Evolutionary conservation across 2,113 vertebrate species (phyloP), one percentile per base, ranked within the genome.

Genomic region (Malurus melanocephalus): DNA sequence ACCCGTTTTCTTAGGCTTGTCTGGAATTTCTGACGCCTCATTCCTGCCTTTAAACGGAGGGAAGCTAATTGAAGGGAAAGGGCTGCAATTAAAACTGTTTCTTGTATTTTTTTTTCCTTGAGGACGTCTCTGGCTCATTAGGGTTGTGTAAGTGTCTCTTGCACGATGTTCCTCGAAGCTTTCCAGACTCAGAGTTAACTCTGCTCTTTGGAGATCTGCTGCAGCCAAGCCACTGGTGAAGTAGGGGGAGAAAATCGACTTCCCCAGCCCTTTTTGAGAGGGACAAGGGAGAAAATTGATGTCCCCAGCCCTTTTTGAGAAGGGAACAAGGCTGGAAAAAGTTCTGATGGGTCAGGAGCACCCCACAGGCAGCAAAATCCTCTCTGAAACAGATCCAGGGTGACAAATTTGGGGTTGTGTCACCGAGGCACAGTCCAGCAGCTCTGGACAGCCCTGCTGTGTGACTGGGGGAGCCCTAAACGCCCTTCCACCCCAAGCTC

Each of bases 61-160:
- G 26, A 40, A 38, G 56, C 11, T 87, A 87, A 94, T 8, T 74
- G 65, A 71, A 94, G 40, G 43, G 56, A 80, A 82, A 77, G 40
- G 27, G 7, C 26, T 88, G 68, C 48, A 83, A 83, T 93, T 88
- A 89, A 64, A 73, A 61, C 52, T 78, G 42, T 27, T 74, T 78
- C 60, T 67, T 59, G 26, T 33, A 8, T 20, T 24, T 42, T 26
- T 45, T 27, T n/a, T 35, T 11, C 1, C 55, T 75, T 16, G 75
- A 75, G 66, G 55, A 81, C 35, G 20, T 65, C 38, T 89, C 62
- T 68, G n/a, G 45, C 51, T 92, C 33, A 21, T 92, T 91, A 85
- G 24, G 12, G 52, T 68, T 71, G 42, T 65, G 42, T 65, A 64
- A 89, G 75, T 79, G 72, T 83, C 88, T 85, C 43, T 43, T 62